Evolutionary conservation across 1,140 invertebrate species (phyloP), one percentile per base, ranked within the genome.

Genomic region (Drosophila gunungcola): DNA sequence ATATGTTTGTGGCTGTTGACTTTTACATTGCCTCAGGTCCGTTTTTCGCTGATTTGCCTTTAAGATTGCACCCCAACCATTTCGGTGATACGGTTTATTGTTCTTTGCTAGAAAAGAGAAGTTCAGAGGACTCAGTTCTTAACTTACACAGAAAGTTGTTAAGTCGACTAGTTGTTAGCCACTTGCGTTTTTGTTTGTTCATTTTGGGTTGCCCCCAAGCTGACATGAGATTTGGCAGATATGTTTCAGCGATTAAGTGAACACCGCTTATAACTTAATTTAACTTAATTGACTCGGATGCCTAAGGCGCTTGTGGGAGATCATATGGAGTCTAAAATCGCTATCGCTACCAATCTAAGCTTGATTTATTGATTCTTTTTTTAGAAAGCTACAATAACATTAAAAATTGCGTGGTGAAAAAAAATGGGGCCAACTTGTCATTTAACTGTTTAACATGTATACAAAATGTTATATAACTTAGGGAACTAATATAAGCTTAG

Each of bases 11-110:
- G 65, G 51, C 69, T 57, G 63, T 72, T 65, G 70, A 77, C 79
- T 78, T 73, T 57, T 62, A 46, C 77, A 67, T 65, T 67, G 67
- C 45, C 56, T 78, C 25, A 67, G 81, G 81, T 80, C 81, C 81
- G 80, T 84, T 73, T 80, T 73, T 56, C 68, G 74, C 75, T 85
- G 81, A 85, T 85, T 85, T 85, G 81, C 67, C 61, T 80, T 78
- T 60, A 80, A 85, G 81, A 85, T 85, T 69, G 78, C 60, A n/a
- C 16, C 12, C 45, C 34, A 21, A 27, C 53, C 56, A 42, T 56
- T 64, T 72, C 48, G 57, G 69, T 78, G 74, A 48, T 81, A 48
- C 69, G 72, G 63, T 69, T 65, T 72, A 77, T 81, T 73, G 79
- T 67, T 68, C 46, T 29, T 5, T 13, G 36, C 27, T 4, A 13